These are phyloP conservation scores for Ypsolopha scabrella DNA, from an alignment of 2,888 invertebrate species.

Conservation along the genomic window DNA sequence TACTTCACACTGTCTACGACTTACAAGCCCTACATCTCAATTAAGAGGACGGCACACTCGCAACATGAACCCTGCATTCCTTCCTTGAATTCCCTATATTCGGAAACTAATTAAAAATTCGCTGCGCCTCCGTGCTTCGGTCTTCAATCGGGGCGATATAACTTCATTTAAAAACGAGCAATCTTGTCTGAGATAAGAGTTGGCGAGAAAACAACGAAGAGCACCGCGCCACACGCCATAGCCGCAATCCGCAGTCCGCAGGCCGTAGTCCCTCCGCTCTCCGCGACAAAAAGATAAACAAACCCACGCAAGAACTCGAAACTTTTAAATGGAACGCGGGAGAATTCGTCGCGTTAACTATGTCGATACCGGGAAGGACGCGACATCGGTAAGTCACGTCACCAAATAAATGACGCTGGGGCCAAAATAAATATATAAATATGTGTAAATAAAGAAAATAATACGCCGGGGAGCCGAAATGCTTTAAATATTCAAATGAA, in stretches of 20 bases:
- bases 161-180: slow-evolving; percentile 70
- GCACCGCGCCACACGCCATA: slow-evolving; percentile 59
- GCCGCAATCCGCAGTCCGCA: slow-evolving; percentile 23
- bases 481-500: slow-evolving; percentile 71
- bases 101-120: slow-evolving; percentile 71
- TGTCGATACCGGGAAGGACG: slow-evolving; percentile 68
- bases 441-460: slow-evolving; percentile 69
- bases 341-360: slow-evolving; percentile 64
- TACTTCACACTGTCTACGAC: background rate
- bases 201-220: slow-evolving; percentile 68
- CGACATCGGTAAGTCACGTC: slow-evolving; percentile 69
- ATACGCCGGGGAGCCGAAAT: slow-evolving; percentile 59
- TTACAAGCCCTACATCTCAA: slow-evolving; percentile 41
- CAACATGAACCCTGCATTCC: slow-evolving; percentile 60
- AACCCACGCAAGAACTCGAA: slow-evolving; percentile 49
- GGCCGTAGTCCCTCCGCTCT: slow-evolving; percentile 12
- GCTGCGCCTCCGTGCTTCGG: slow-evolving; percentile 55
- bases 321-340: slow-evolving; percentile 66
- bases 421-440: slow-evolving; percentile 67
- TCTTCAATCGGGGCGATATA: slow-evolving; percentile 66
- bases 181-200: slow-evolving; percentile 65
- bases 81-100: slow-evolving; percentile 65
- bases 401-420: slow-evolving; percentile 63
- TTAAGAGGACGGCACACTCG: slow-evolving; percentile 55
- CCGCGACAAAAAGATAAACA: slow-evolving; percentile 32